Evolutionary conservation across 1,140 invertebrate genomes (phyloP), one percentile per base, ranked within the genome.

Genomic region (Meloidogyne exigua): DNA sequence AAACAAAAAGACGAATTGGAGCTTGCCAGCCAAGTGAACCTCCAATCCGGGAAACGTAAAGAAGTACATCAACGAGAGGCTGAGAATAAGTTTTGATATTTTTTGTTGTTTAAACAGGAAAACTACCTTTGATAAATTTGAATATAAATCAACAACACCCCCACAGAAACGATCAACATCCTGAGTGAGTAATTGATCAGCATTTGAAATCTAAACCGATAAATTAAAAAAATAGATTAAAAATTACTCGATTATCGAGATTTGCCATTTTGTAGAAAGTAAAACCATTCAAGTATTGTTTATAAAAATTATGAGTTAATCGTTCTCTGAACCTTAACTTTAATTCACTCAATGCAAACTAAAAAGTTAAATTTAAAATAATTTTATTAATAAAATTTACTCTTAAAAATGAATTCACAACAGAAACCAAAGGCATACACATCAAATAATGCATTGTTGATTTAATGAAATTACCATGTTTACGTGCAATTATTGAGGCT

Each of bases 111-210:
- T 23, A 25, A 39, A n/a, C 9, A 76, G 18, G 12, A 77, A n/a
- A 23, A 9, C 18, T 81, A 90, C 90, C 85, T 99, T 99, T 80
- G 93, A 94, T n/a, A 98, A 91, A 88, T 98, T 97, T 66, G 94
- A 95, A 89, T 99, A 99, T 1, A 98, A 89, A 85, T 98, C 94
- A 12, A 94, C 93, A 73, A 96, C 92, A 78, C 94, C 93, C 81
- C 95, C 93, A 88, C 95, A 97, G 89, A 99, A 98, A 88, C 95
- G 95, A 86, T 98, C 95, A 4, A 98, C 92, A 88, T 99, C 96
- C 15, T 93, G 94, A 9, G 95, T 97, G 62, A 99, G 89, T 26
- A 98, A 89, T 88, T 98, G 96, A 89, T 98, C 96, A 21, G 95
- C 92, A 90, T 98, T 98, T 7, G 94, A 91, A 88, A 98, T 96